Percentiles rank a stretch among this genome's conserved stretches.
phyloP scores from a whole-genome alignment of 1,140 invertebrate species.

The Aricia agestis region DNA sequence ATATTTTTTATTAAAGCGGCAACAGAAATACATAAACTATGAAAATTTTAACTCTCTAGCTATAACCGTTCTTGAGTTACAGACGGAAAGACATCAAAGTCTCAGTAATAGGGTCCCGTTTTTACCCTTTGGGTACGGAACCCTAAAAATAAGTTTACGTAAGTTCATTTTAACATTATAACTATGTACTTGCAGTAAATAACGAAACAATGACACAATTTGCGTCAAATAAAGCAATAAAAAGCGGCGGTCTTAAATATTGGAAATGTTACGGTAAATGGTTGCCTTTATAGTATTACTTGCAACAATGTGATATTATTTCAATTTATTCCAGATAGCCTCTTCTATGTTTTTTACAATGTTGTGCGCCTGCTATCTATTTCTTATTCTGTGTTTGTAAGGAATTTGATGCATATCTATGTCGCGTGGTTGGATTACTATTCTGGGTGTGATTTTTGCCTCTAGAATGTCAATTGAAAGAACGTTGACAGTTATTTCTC shows the following conservation, averaged over 20 bases:
- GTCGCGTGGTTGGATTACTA: conserved; percentile 21
- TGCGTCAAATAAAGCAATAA: not conserved
- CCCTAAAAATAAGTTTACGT: not conserved
- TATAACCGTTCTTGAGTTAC: no score
- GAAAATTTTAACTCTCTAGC: no score
- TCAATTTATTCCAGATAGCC: conserved; percentile 6
- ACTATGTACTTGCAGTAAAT: not conserved
- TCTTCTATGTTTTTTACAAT: not conserved
- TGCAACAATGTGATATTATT: conserved; percentile 11
- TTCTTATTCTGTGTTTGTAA: conserved; percentile 25
- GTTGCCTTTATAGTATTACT: conserved; percentile 4
- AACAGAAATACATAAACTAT: no score
- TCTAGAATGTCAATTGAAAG: conserved; percentile 16
- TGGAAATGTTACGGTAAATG: not conserved
- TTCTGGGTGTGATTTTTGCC: conserved; percentile 21
- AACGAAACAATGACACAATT: conserved; percentile 1
- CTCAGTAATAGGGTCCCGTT: no score
- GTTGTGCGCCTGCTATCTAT: not conserved
- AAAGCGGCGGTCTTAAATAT: conserved; percentile 1
- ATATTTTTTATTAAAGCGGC: no score
- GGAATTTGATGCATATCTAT: conserved; percentile 29
- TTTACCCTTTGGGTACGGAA: no score
- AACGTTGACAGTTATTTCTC: not conserved
- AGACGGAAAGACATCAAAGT: no score
- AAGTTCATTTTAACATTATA: not conserved